Conservation (phyloP, 2,113 vertebrate genomes). For the Amphiprion percula region DNA sequence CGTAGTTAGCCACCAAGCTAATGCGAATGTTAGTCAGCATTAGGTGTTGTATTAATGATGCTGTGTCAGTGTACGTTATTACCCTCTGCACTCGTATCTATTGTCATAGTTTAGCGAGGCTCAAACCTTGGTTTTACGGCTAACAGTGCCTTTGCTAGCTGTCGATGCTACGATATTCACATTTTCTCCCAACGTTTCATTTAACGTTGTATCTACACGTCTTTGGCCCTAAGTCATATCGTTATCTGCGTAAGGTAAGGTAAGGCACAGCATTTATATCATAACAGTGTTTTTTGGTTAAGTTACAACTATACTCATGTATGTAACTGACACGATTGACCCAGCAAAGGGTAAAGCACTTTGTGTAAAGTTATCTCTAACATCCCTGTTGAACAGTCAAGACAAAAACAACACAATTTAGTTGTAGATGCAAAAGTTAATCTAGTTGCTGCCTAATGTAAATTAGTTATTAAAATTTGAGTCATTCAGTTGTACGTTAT, state of each 20-base stretch:
- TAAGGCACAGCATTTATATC: not conserved
- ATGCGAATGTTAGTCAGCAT: constrained; percentile 17
- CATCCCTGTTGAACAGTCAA: too few relatives aligned
- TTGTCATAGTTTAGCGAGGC: not conserved
- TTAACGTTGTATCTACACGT: constrained; percentile 4
- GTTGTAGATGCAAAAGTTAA: not conserved
- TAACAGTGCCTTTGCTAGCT: constrained; percentile 48
- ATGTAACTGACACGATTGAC: too few relatives aligned
- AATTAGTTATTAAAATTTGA: not conserved
- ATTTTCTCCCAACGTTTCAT: constrained; percentile 15
- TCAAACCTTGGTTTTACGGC: not conserved
- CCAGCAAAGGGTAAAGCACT: not conserved
- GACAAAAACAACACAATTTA: too few relatives aligned
- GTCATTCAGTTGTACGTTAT: not conserved
- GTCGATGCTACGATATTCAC: constrained; percentile 16
- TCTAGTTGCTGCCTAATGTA: not conserved
- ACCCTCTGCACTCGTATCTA: not conserved
- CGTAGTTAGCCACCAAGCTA: constrained; percentile 36
- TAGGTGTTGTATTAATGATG: constrained; percentile 16
- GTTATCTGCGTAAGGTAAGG: not conserved
- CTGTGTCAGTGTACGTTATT: constrained; percentile 33
- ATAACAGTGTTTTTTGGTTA: not conserved
- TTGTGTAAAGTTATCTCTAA: not conserved
- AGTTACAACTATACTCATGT: too few relatives aligned
- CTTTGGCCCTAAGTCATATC: constrained; percentile 16